Evolutionary conservation across 2,113 vertebrate genomes (phyloP), one percentile per base, ranked within the genome.

Genomic region (Plectropomus leopardus): DNA sequence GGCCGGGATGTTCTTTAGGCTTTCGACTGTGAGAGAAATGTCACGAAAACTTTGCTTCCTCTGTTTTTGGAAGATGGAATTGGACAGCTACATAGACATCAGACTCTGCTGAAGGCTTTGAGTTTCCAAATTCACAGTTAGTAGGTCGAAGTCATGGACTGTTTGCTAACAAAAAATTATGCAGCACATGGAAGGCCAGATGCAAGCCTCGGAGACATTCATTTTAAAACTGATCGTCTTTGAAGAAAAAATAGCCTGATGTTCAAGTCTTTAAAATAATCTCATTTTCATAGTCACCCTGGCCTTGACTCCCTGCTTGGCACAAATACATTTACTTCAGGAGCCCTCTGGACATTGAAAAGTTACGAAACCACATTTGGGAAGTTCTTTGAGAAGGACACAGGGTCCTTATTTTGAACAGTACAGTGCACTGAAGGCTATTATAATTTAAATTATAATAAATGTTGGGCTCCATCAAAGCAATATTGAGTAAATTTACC

Each of bases 21-120:
- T 80, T 67, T 48, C 78, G 67, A 85, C 70, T 34, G 57, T 17
- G 70, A 76, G 83, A 75, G 57, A 76, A 86, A 82, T 87, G 82
- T 81, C 80, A 80, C 60, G 1, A 10, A 30, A 72, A 81, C 59
- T 80, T 63, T 63, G 54, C 48, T 34, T 59, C 32, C 60, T 53
- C 30, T n/a, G n/a, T 67, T 71, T n/a, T 57, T n/a, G 26, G 54
- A 63, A 28, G 28, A 63, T 80, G 30, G n/a, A 78, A 77, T 57
- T 34, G 61, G 76, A 64, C 71, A 59, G 32, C 40, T 72, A 50
- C 32, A 26, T 40, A 65, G 67, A 63, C 2, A 30, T 28, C 40
- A 32, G 32, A 68, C 24, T 30, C 51, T 16, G 50, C 32, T 78
- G 23, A 83, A 55, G 23, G 28, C 30, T 60, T 34, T 1, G 19